Conservation (phyloP, 2,113 vertebrate species). For the Brachypteracias leptosomus region DNA sequence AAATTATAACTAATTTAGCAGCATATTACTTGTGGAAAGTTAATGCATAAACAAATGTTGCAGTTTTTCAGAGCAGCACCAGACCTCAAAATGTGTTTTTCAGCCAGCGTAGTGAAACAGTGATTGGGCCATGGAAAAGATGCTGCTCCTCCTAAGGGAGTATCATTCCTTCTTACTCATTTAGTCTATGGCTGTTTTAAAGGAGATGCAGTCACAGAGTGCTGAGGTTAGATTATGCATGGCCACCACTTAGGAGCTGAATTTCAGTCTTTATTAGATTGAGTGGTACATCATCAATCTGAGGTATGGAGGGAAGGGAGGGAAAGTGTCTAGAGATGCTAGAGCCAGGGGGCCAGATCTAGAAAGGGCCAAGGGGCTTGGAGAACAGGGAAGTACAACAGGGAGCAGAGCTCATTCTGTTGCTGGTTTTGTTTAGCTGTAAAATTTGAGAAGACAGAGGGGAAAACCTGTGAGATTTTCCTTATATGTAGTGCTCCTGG, state of each 20-base stretch:
- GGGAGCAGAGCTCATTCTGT: background rate
- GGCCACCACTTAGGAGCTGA: background rate
- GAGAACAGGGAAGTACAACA: background rate
- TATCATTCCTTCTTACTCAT: background rate
- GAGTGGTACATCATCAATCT: background rate
- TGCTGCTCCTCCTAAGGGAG: background rate
- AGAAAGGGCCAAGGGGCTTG: background rate
- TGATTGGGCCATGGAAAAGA: background rate
- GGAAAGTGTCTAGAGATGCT: background rate
- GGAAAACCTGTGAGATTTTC: background rate
- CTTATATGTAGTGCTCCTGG: background rate
- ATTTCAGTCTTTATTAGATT: background rate
- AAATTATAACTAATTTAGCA: conserved; percentile 5
- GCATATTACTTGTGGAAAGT: conserved; percentile 21
- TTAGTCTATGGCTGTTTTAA: background rate
- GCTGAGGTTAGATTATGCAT: background rate
- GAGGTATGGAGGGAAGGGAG: background rate
- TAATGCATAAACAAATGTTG: conserved; percentile 9
- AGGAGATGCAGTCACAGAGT: background rate
- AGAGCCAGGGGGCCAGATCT: background rate
- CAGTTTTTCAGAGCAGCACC: background rate
- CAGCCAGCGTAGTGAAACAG: background rate
- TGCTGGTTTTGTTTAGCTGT: background rate
- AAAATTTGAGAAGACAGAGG: background rate
- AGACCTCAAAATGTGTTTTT: background rate